Percentiles rank a stretch among this genome's conserved stretches.
These are phyloP conservation scores for Megamerina dolium DNA, from an alignment of 2,888 invertebrate species.

Conservation along the genomic window DNA sequence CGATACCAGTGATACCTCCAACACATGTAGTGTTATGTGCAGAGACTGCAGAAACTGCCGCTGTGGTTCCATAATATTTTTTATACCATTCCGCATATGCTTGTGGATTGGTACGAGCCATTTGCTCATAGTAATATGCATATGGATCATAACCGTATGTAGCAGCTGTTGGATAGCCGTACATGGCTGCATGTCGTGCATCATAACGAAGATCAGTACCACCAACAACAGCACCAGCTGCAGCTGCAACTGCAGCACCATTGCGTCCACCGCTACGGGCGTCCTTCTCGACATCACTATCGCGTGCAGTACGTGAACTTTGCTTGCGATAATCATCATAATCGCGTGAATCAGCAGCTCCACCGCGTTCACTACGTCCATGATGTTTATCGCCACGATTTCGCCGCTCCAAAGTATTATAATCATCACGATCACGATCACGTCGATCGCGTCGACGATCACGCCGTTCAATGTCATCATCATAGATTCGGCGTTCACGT, in stretches of 20 bases:
- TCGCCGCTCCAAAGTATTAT: constrained; percentile 27
- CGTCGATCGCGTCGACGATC: constrained; percentile 20
- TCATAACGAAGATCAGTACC: constrained; percentile 28
- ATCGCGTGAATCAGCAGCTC: constrained; percentile 31
- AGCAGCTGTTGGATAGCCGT: constrained; percentile 27
- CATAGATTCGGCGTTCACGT: constrained; percentile 14
- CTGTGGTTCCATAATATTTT: constrained; percentile 55
- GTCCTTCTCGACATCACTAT: constrained; percentile 43
- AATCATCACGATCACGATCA: constrained; percentile 24
- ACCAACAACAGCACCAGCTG: constrained; percentile 22
- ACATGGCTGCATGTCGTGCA: constrained; percentile 29
- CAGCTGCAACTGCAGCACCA: constrained; percentile 19
- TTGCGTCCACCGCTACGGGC: no score
- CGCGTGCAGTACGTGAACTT: constrained; percentile 43
- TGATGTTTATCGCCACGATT: constrained; percentile 25
- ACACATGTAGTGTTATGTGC: not conserved
- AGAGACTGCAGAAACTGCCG: constrained; percentile 15
- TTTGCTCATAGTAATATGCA: constrained; percentile 67
- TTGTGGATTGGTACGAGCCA: constrained; percentile 70
- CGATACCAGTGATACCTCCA: constrained; percentile 29
- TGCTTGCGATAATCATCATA: constrained; percentile 47
- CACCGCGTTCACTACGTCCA: constrained; percentile 18
- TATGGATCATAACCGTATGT: constrained; percentile 54
- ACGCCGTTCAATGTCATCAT: constrained; percentile 26
- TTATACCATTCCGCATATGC: constrained; percentile 74